A percentile compares a stretch with the other conserved stretches of the same genome.
Conservation (phyloP, 1,140 invertebrate genomes). For the Diorhabda carinulata region DNA sequence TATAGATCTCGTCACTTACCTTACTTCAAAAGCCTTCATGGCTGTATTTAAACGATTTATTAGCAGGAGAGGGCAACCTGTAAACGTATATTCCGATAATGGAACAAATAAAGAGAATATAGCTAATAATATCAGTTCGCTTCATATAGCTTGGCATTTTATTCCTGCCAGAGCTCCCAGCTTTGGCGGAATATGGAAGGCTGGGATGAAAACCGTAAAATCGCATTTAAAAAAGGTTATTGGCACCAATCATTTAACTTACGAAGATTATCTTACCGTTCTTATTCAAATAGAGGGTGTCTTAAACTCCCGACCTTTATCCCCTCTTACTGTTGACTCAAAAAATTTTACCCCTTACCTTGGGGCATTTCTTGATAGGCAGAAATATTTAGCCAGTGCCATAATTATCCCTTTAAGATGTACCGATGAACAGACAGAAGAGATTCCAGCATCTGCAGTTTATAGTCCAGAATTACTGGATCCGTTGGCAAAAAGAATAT, state of each 20-base stretch:
- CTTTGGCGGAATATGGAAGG: conserved; percentile 45
- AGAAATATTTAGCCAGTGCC: neutral
- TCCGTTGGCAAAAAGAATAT: no score
- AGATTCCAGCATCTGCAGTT: no score
- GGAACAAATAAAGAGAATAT: conserved; percentile 30
- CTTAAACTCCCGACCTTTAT: conserved; percentile 29
- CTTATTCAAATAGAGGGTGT: conserved; percentile 30
- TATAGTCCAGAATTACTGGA: no score
- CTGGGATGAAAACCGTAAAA: conserved; percentile 32
- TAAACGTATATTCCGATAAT: conserved; percentile 40
- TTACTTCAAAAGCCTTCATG: conserved; percentile 27
- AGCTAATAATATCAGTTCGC: conserved; percentile 22
- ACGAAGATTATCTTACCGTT: conserved; percentile 38
- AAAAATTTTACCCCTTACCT: conserved; percentile 28
- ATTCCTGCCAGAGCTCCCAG: conserved; percentile 38
- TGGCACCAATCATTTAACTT: conserved; percentile 32
- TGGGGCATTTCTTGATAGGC: conserved; percentile 33
- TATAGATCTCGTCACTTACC: conserved; percentile 38
- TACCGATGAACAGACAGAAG: no score
- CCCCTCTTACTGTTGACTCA: conserved; percentile 25
- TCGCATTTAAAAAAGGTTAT: conserved; percentile 25
- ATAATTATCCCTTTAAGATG: no score
- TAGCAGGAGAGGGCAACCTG: conserved; percentile 21
- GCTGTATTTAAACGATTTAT: conserved; percentile 19
- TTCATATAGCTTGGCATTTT: conserved; percentile 43